phyloP scores from a whole-genome alignment of 2,797 vertebrate species.

The Schizopygopsis malacanthus region DNA sequence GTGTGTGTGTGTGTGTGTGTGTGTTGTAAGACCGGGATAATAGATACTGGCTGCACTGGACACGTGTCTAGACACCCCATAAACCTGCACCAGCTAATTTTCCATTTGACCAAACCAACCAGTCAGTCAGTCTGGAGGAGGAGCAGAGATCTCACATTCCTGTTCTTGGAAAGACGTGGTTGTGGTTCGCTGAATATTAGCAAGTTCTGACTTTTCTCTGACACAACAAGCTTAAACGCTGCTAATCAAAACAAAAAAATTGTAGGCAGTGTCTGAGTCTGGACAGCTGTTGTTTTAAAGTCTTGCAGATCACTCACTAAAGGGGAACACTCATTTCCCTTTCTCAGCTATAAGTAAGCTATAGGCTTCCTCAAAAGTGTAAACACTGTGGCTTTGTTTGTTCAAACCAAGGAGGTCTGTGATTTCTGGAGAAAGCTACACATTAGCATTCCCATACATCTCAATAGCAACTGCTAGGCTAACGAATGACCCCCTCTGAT shows the following conservation, averaged over 20 bases:
- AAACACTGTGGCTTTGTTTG: slow-evolving; percentile 29
- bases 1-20: background rate
- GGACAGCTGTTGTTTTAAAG: background rate
- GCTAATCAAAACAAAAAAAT: background rate
- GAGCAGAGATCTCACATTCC: slow-evolving; percentile 49
- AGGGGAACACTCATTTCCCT: background rate
- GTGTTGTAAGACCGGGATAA: slow-evolving; percentile 8
- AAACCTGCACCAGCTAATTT: slow-evolving; percentile 68
- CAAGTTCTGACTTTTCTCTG: background rate
- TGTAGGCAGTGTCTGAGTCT: background rate
- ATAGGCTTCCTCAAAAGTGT: slow-evolving; percentile 19
- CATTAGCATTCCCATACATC: background rate
- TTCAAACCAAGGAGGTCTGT: slow-evolving; percentile 16
- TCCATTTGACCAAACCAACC: slow-evolving; percentile 53
- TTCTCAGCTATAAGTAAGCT: background rate
- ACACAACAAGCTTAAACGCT: background rate
- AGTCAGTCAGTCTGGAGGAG: slow-evolving; percentile 23
- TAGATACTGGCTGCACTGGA: slow-evolving; percentile 40
- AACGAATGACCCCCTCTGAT: background rate
- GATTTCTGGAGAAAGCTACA: slow-evolving; percentile 1
- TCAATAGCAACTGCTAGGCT: background rate
- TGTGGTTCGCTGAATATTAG: slow-evolving; percentile 27
- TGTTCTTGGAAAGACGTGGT: slow-evolving; percentile 54
- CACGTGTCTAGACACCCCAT: slow-evolving; percentile 64
- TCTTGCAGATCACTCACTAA: background rate